Percentiles rank a stretch among this genome's conserved stretches.
Evolutionary conservation across 2,888 invertebrate genomes (phyloP).

Genomic region (Acrocyrtus sp.): DNA sequence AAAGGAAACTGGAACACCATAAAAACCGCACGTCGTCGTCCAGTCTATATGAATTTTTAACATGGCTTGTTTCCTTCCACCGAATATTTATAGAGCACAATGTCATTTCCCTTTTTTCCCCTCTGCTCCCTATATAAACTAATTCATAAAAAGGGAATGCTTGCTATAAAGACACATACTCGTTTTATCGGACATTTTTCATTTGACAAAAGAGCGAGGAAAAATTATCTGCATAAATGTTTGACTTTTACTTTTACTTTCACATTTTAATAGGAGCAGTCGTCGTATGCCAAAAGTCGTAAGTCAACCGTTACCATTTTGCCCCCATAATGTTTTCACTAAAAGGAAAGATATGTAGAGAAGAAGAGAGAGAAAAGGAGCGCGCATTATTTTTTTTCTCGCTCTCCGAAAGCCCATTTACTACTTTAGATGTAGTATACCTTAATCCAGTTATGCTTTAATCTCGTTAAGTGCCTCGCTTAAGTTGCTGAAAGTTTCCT

Average conservation of each 20-base stretch:
- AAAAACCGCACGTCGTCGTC: slow-evolving; percentile 50
- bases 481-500: slow-evolving; percentile 41
- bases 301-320: slow-evolving; percentile 23
- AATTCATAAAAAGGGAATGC: background rate
- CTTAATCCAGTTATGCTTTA: slow-evolving; percentile 45
- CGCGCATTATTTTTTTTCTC: too few relatives aligned
- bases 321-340: background rate
- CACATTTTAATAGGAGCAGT: slow-evolving; percentile 5
- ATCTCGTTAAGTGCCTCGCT: slow-evolving; percentile 43
- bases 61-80: slow-evolving; percentile 24
- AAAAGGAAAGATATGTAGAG: background rate
- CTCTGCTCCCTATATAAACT: background rate
- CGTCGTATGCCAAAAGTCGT: too few relatives aligned
- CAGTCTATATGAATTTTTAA: slow-evolving; percentile 41
- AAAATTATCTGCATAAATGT: slow-evolving; percentile 19
- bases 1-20: slow-evolving; percentile 47
- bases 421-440: slow-evolving; percentile 25
- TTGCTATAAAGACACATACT: too few relatives aligned
- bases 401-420: too few relatives aligned
- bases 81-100: too few relatives aligned
- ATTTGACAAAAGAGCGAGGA: slow-evolving; percentile 13
- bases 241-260: slow-evolving; percentile 32
- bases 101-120: too few relatives aligned
- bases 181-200: too few relatives aligned
- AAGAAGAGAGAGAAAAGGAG: slow-evolving; percentile 12